Evolutionary conservation across 35 echinoderm and acorn worm species (phyloP), one percentile per base, ranked within the genome.

Genomic region (Diadema setosum): DNA sequence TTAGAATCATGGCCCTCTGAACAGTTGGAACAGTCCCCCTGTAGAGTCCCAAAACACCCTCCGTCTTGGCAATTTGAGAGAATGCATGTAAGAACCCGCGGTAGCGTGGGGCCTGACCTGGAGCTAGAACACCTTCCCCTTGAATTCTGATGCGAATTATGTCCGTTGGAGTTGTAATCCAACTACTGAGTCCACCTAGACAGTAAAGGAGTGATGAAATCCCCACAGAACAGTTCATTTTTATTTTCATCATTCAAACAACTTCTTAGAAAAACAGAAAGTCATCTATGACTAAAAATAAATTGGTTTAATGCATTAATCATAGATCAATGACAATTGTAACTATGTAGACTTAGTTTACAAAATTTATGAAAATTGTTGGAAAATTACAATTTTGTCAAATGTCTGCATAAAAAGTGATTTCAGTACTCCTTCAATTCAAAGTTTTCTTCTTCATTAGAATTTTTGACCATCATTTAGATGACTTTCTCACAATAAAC

Each of bases 21-120:
- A 99, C 92, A 8, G 96, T 99, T n/a, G 96, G 96, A 31, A 89
- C 55, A 15, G 90, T 94, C 18, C 96, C 96, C 45, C 96, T 91
- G 42, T 99, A 99, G 18, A 99, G 82, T 2, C 96, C 96, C 52
- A 42, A 55, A 5, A 94, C 46, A 16, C 96, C 96, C 42, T 99
- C 96, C 26, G 58, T 73, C 39, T 90, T 91, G 25, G 59, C 30
- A 9, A 99, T 99, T 75, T 92, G 85, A 49, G 42, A 64, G 44
- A 99, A 45, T 18, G 92, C 96, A 89, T 95, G 86, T 39, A 84
- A 81, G 60, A 94, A 94, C 3, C 92, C 92, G 32, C 61, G 45
- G 48, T 99, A 99, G 26, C 82, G 70, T 14, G 44, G 70, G 23
- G 46, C 39, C 33, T 90, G 69, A 26, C 91, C 91, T 12, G 86